These are phyloP conservation scores for Drosophila fungiperda DNA, from an alignment of 2,888 invertebrate genomes.

Conservation along the genomic window DNA sequence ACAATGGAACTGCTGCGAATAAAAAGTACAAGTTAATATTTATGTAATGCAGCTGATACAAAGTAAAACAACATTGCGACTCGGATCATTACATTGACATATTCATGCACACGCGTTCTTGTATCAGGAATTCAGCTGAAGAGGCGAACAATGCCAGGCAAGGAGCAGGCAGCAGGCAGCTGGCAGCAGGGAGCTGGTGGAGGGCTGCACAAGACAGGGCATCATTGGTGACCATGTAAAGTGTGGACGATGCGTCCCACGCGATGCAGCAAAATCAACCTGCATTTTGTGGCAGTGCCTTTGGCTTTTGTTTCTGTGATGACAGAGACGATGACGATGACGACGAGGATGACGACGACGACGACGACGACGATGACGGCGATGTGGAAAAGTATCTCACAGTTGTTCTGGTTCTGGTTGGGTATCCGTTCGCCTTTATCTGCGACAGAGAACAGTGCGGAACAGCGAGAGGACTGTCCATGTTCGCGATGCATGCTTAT, in stretches of 20 bases:
- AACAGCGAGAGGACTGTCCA: slow-evolving; percentile 30
- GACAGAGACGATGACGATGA: slow-evolving; percentile 34
- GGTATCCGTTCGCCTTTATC: slow-evolving; percentile 54
- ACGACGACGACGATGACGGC: not conserved
- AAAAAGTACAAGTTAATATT: slow-evolving; percentile 80
- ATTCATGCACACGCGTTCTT: slow-evolving; percentile 66
- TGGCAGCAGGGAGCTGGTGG: slow-evolving; percentile 1
- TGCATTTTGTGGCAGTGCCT: slow-evolving; percentile 40
- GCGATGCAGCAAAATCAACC: slow-evolving; percentile 67
- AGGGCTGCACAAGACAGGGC: not conserved
- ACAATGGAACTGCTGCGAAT: not conserved
- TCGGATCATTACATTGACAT: slow-evolving; percentile 79
- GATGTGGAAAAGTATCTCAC: slow-evolving; percentile 61
- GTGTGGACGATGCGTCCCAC: slow-evolving; percentile 63
- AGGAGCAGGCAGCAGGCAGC: not conserved
- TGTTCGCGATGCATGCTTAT: slow-evolving; percentile 67
- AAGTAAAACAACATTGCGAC: slow-evolving; percentile 33
- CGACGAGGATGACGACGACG: not conserved
- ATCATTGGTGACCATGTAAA: slow-evolving; percentile 69
- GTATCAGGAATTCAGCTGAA: slow-evolving; percentile 67
- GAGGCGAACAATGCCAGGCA: slow-evolving; percentile 58
- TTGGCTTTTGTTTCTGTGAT: slow-evolving; percentile 43
- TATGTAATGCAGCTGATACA: slow-evolving; percentile 75
- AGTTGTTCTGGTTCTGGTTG: slow-evolving; percentile 27
- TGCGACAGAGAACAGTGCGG: slow-evolving; percentile 41